A percentile compares a stretch with the other conserved stretches of the same genome.
Evolutionary conservation across 2,888 invertebrate genomes (phyloP).

Genomic region (Icerya purchasi): DNA sequence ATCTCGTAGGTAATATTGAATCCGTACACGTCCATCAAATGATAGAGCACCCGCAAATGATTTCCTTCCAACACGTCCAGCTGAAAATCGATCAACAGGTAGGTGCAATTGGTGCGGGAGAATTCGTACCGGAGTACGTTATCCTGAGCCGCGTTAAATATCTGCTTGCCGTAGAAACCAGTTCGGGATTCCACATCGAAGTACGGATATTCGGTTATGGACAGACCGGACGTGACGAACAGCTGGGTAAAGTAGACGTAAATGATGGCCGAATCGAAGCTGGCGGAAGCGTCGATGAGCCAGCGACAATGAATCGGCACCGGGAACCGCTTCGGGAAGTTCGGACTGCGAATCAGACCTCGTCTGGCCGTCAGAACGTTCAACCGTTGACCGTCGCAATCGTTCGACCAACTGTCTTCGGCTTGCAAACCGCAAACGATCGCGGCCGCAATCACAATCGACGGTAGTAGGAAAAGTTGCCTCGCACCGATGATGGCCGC

Average conservation of each 20-base stretch:
- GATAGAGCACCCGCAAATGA: constrained; percentile 58
- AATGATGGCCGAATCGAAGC: constrained; percentile 40
- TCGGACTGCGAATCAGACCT: constrained; percentile 59
- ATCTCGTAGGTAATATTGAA: constrained; percentile 85
- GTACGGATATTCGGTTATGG: constrained; percentile 53
- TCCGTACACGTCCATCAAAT: constrained; percentile 65
- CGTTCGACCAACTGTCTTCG: too few species aligned
- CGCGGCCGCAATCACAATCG: too few species aligned
- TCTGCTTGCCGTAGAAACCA: constrained; percentile 25
- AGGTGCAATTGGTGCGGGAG: constrained; percentile 44
- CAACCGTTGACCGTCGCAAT: constrained; percentile 35
- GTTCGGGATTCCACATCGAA: constrained; percentile 30
- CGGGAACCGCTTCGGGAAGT: constrained; percentile 58
- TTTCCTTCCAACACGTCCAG: constrained; percentile 53
- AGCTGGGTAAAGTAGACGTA: constrained; percentile 72
- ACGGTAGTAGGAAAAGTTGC: too few species aligned
- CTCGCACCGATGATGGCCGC: too few species aligned
- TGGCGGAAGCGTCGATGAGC: constrained; percentile 59
- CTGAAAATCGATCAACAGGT: constrained; percentile 53
- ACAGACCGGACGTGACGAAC: constrained; percentile 56
- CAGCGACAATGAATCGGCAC: constrained; percentile 69
- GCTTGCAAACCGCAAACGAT: too few species aligned
- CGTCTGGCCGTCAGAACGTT: constrained; percentile 34
- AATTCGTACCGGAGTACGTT: constrained; percentile 33
- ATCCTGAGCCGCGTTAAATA: constrained; percentile 9